phyloP scores from a whole-genome alignment of 1,140 invertebrate genomes.

The Calliphora vicina region DNA sequence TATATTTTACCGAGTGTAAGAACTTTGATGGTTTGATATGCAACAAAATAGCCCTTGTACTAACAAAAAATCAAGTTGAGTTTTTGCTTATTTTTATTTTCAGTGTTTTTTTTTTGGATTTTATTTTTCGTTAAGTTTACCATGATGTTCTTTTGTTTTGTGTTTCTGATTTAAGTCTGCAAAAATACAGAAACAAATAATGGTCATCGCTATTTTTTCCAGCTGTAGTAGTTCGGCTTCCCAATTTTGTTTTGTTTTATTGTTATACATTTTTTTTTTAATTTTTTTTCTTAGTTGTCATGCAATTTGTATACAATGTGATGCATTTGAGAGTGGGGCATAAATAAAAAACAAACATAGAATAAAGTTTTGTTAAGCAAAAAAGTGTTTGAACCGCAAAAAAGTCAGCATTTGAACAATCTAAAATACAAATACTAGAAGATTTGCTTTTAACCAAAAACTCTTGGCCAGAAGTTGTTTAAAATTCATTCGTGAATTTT shows the following conservation, averaged over 20 bases:
- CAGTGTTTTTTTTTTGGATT: not conserved
- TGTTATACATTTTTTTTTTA: not conserved
- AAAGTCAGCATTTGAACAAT: conserved; percentile 11
- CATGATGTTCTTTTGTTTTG: not conserved
- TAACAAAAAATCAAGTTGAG: not conserved
- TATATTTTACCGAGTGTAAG: not conserved
- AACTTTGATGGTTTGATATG: not conserved
- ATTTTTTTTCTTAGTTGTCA: conserved; percentile 8
- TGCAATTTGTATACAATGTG: conserved; percentile 33
- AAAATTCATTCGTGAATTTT: conserved; percentile 33
- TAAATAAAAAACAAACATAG: conserved; percentile 15
- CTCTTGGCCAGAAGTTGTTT: conserved; percentile 25
- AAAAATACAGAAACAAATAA: conserved; percentile 18
- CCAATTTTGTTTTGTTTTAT: not conserved
- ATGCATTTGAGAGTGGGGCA: conserved; percentile 25
- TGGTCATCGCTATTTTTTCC: conserved; percentile 4
- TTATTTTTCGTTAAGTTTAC: not conserved
- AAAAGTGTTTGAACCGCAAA: conserved; percentile 27
- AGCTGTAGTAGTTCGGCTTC: not conserved
- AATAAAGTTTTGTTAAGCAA: not conserved
- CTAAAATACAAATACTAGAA: conserved; percentile 19
- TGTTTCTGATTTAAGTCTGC: not conserved
- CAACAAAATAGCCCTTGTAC: conserved; percentile 20
- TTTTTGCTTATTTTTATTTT: not conserved
- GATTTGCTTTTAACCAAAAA: conserved; percentile 28